Percentiles rank a stretch among this genome's conserved stretches.
Conservation (phyloP, 2,797 vertebrate species). For the Pterois miles region DNA sequence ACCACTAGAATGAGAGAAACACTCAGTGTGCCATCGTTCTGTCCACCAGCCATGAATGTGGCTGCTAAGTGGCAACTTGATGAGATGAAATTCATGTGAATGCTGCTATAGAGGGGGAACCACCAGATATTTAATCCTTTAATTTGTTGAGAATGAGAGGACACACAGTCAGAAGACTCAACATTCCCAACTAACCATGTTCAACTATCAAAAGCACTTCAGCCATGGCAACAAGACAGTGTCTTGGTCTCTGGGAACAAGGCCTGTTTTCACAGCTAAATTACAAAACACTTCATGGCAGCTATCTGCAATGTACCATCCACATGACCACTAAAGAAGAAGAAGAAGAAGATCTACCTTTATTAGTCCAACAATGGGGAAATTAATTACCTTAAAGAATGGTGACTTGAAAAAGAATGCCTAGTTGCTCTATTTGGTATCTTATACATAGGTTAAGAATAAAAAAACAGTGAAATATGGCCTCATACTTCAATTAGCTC, state of each 20-base stretch:
- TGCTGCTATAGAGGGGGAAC: background rate
- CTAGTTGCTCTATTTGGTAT: background rate
- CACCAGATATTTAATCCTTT: background rate
- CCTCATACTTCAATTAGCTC: background rate
- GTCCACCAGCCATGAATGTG: background rate
- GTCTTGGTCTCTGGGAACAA: too few relatives aligned
- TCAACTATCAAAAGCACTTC: too few relatives aligned
- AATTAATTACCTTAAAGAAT: too few relatives aligned
- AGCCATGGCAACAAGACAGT: too few relatives aligned
- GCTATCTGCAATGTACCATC: background rate
- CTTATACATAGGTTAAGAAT: background rate
- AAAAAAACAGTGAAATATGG: background rate
- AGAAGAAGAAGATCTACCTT: too few relatives aligned
- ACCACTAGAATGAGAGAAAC: background rate
- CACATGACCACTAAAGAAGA: background rate
- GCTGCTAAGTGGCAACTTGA: background rate
- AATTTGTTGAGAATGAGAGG: conserved; percentile 3
- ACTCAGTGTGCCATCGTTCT: background rate
- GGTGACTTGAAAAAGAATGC: background rate
- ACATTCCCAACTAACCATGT: conserved; percentile 7
- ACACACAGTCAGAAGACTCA: background rate
- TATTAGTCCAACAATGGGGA: too few relatives aligned
- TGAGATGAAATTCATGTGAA: background rate
- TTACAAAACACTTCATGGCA: background rate
- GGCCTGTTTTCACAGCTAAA: background rate